Conservation (phyloP, 1,140 invertebrate species). For the Asobara japonica region DNA sequence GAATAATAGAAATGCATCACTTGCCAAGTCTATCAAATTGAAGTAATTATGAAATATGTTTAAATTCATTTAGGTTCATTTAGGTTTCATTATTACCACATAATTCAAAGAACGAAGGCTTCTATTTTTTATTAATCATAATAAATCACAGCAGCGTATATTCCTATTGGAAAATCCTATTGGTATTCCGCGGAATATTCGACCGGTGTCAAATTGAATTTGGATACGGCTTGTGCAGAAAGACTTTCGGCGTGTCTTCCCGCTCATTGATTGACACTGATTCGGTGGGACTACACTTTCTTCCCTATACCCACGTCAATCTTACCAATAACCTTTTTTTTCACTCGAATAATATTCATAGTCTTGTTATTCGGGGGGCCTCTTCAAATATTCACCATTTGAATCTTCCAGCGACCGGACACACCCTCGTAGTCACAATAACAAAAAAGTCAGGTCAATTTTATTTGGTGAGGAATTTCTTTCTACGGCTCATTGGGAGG, state of each 20-base stretch:
- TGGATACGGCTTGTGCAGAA: conserved; percentile 35
- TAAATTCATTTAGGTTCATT: too few species aligned
- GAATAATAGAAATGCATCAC: too few species aligned
- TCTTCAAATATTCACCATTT: conserved; percentile 41
- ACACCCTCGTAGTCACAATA: background rate
- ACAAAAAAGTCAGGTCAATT: background rate
- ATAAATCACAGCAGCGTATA: conserved; percentile 14
- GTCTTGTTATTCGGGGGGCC: conserved; percentile 35
- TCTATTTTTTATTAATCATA: background rate
- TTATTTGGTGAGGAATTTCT: background rate
- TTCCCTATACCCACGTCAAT: conserved; percentile 39
- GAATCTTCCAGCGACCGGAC: conserved; percentile 35
- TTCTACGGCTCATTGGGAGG: background rate
- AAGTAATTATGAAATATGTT: too few species aligned
- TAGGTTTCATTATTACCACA: too few species aligned
- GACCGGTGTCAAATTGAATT: conserved; percentile 39
- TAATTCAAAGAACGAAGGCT: too few species aligned
- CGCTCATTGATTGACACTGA: conserved; percentile 39
- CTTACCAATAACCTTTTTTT: conserved; percentile 44
- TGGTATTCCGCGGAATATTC: conserved; percentile 40
- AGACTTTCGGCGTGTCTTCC: conserved; percentile 30
- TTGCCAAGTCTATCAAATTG: too few species aligned
- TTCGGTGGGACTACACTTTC: conserved; percentile 23
- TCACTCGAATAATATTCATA: conserved; percentile 44
- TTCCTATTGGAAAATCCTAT: conserved; percentile 26